Conservation (phyloP, 2,113 vertebrate species). For the Acrocephalus arundinaceus region DNA sequence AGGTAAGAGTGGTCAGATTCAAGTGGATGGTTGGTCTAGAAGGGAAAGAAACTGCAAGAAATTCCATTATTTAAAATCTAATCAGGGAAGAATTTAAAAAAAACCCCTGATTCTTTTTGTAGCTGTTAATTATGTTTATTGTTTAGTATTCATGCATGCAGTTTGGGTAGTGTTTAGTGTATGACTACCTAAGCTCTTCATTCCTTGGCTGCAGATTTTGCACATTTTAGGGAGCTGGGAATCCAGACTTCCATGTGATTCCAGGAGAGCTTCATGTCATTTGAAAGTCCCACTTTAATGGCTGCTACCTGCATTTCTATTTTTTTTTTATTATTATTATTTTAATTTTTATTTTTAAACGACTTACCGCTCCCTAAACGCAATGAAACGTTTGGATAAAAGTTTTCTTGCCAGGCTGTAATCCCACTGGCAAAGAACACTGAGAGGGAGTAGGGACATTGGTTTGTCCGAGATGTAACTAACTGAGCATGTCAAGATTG, state of each 20-base stretch:
- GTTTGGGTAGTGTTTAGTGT: not conserved
- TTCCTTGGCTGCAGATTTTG: not conserved
- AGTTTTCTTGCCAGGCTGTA: accelerated
- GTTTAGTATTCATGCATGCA: not conserved
- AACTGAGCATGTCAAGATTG: not conserved
- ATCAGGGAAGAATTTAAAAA: not conserved
- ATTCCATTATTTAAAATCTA: not conserved
- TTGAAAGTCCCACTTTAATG: not conserved
- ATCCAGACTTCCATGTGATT: not conserved
- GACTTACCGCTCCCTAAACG: not conserved
- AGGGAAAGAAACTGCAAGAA: not conserved
- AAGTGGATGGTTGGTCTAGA: not conserved
- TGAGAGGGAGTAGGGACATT: not conserved
- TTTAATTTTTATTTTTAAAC: not conserved
- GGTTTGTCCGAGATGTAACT: not conserved
- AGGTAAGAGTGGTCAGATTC: not conserved
- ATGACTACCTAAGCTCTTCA: not conserved
- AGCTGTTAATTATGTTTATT: not conserved
- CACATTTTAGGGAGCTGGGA: not conserved
- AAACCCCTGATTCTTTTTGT: not conserved
- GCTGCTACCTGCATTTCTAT: not conserved
- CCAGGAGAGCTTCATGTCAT: not conserved
- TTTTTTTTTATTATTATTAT: not conserved
- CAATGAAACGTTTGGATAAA: not conserved
- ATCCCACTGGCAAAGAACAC: not conserved